Base-by-base conservation (phyloP, 2,797 vertebrate species). In the Falco concolor region DNA sequence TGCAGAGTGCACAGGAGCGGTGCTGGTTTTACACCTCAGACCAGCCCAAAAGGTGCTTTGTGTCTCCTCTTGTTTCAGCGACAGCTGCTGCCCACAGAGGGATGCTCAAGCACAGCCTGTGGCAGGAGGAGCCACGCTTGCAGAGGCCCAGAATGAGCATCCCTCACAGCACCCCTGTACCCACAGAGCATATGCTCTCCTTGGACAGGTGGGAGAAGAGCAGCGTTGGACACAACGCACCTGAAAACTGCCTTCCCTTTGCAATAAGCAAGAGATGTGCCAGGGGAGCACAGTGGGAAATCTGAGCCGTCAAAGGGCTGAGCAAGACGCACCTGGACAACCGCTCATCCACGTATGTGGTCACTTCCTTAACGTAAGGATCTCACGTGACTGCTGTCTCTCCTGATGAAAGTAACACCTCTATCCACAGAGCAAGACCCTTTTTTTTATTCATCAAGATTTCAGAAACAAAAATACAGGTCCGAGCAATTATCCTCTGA, bases 391-490 rank as follows among this genome's bases (percentile, higher is more conserved):
- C 56, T 83, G 91, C 83, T 88, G 56, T 52, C 64, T 50, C 83
- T 90, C 84, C n/a, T 2, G 30, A 42, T 52, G 30, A 95, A 92
- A 84, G 81, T 84, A 77, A 28, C 52, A 50, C 40, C 86, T 88
- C 88, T 87, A 72, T 63, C 56, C 85, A 73, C 77, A 91, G 88
- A 90, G 63, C 50, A 87, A n/a, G 53, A 82, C 50, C 81, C 86
- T 90, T 95, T 78, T 78, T 69, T 96, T 95, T 95, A 67, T 86
- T 97, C 92, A 91, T 74, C 89, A 85, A 94, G 86, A 93, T 79
- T 70, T 95, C 94, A 64, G 87, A 96, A 95, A 95, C 49, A 86
- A 92, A 97, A 95, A 95, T 85, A 89, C 69, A 84, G 78, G 92
- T 79, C 92, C 90, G 57, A 87, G 89, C 90, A 97, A 97, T 97